Percentiles rank a stretch among this genome's conserved stretches.
phyloP scores from a whole-genome alignment of 2,113 vertebrate species.

The Hystrix brachyura region DNA sequence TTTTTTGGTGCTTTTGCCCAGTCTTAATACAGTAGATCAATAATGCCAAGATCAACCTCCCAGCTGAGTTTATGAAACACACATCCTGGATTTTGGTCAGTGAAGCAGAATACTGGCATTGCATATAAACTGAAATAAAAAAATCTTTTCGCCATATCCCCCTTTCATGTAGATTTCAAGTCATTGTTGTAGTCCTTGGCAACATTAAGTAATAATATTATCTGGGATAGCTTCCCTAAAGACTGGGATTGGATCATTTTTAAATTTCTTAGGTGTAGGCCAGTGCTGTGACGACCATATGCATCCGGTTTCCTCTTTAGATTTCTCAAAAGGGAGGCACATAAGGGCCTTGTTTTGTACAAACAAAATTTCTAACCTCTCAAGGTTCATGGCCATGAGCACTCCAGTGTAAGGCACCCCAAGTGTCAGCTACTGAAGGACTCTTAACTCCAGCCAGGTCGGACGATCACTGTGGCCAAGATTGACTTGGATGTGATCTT shows the following conservation, averaged over 20 bases:
- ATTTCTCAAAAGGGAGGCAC: slow-evolving; percentile 7
- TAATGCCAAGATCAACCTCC: neutral
- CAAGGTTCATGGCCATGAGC: neutral
- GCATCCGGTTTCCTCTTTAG: neutral
- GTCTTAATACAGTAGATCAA: neutral
- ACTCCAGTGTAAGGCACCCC: neutral
- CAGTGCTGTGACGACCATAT: slow-evolving; percentile 9
- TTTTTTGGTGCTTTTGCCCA: neutral
- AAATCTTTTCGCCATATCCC: neutral
- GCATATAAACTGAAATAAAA: neutral
- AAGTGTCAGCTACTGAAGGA: neutral
- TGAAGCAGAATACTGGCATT: neutral
- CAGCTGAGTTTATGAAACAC: neutral
- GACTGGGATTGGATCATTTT: neutral
- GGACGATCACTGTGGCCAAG: neutral
- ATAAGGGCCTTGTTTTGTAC: neutral
- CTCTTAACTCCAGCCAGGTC: neutral
- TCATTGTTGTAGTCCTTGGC: neutral
- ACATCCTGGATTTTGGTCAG: neutral
- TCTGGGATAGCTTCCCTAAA: neutral
- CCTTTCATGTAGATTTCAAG: neutral
- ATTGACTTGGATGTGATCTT: slow-evolving; percentile 55
- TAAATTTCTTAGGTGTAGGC: neutral
- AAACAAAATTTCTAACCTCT: neutral
- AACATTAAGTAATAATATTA: neutral